Evolutionary conservation across 2,797 vertebrate species (phyloP), one percentile per base, ranked within the genome.

Genomic region (Halcyon badia): DNA sequence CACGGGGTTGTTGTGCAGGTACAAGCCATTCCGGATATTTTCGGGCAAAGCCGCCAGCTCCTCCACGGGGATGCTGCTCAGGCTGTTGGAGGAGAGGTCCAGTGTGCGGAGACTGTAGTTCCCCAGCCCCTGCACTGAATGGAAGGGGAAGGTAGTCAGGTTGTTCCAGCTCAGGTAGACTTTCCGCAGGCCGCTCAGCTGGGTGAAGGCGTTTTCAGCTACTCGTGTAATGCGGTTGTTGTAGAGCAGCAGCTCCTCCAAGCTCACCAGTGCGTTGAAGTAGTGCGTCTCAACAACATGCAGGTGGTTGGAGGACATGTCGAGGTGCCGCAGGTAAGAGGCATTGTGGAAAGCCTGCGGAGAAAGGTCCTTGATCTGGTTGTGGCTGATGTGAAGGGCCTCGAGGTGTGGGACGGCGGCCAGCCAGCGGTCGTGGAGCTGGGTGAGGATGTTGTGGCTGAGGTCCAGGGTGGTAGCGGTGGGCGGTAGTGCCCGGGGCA

Each of bases 1-100:
- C 94, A 99, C 89, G 0, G 99, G 99, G 97, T 99, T 99, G 98
- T 99, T 99, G 98, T 99, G 99, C 77, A 99, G 96, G 95, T 99
- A 99, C 30, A 99, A 98, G 31, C 99, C 99, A 0, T 98, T 97
- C 97, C 99, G 98, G n/a, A 99, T 71, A 3, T 96, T 96, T 17
- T 70, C 92, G 0, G 99, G 99, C 83, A 99, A 91, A 5, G 96
- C 88, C 0, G 94, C 90, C 28, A 99, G 97, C 26, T 98, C 98
- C 11, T 98, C 97, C 46, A 99, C 91, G 0, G 99, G 99, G 56
- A 99, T 89, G 70, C 90, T 98, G 70, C 95, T 91, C 95, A 99
- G 98, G 31, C 96, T 98, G 97, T 99, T 99, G 76, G 99, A 99
- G 90, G 99, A 99, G 80, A 99, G 98, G 97, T 99, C 99, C 91